Conservation (phyloP, 2,113 vertebrate genomes). For the Lophura nycthemera region DNA sequence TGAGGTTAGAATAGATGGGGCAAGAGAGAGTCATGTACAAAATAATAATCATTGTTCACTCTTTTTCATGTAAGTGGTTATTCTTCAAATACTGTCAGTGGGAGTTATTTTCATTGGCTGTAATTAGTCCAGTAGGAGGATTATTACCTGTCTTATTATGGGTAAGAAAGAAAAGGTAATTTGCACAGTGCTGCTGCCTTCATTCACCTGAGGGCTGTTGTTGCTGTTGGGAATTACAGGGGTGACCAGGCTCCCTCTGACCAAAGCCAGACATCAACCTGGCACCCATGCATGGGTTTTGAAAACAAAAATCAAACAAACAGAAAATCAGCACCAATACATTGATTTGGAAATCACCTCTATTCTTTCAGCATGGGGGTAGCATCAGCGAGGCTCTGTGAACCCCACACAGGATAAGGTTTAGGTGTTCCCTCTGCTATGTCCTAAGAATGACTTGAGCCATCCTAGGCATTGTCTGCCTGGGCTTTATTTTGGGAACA, state of each 20-base stretch:
- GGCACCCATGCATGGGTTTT: too few relatives aligned
- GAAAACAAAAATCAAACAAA: background rate
- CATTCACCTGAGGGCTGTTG: background rate
- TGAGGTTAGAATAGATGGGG: background rate
- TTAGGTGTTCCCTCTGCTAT: background rate
- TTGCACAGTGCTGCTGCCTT: rapidly evolving
- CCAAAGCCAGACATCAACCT: background rate
- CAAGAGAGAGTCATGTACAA: background rate
- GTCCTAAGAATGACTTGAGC: rapidly evolving
- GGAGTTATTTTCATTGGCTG: background rate
- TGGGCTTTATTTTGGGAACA: background rate
- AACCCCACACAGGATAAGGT: rapidly evolving
- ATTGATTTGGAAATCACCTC: rapidly evolving
- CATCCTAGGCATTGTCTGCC: rapidly evolving
- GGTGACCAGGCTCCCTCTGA: too few relatives aligned
- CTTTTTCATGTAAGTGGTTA: background rate
- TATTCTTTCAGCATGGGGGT: too few relatives aligned
- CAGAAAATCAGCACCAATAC: background rate
- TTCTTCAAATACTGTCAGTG: background rate
- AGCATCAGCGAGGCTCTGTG: background rate
- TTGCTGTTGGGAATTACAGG: too few relatives aligned
- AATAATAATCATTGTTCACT: background rate
- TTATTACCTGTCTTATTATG: background rate
- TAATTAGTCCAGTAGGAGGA: background rate
- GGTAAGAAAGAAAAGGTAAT: background rate